Evolutionary conservation across 2,888 invertebrate genomes (phyloP), one percentile per base, ranked within the genome.

Genomic region (Fissipunctia ypsillon): DNA sequence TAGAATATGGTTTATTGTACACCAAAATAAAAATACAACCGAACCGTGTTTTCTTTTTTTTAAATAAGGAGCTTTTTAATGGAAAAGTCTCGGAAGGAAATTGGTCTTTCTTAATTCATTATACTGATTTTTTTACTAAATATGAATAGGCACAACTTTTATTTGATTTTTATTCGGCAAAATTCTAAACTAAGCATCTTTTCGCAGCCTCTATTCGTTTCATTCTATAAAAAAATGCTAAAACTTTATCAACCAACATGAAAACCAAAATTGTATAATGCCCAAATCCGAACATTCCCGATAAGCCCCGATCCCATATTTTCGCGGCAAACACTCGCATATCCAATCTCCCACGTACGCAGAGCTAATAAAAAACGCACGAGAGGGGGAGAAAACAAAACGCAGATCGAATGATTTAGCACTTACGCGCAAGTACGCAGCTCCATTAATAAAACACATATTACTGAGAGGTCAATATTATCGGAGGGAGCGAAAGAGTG

Each of bases 391-490:
- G 73, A 68, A 83, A 85, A 87, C 84, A 87, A 84, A 86, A 86
- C 83, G 74, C 73, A 83, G 83, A 87, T 84, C 78, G 82, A 89
- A 89, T 88, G 88, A 85, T 88, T 88, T 88, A 89, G 88, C 88
- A 88, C 88, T 89, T 84, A 81, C 81, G 80, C 77, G 81, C 73
- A 88, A 88, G 89, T 87, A 83, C 80, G 72, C 73, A 76, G 83
- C 83, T 85, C 89, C 91, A 91, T 92, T 92, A 91, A 91, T 91
- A 91, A 90, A 91, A 85, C 80, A 91, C 89, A 88, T 87, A 90
- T 89, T 90, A 89, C 84, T 70, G 83, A 85, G 80, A 84, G 84
- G 88, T 84, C 88, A 84, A 85, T 88, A 90, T 88, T 89, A 87
- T 86, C 70, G 69, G 73, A 83, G 79, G 79, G 81, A 65, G 54